Conservation (phyloP, 2,113 vertebrate genomes). For the Aplodontia rufa region DNA sequence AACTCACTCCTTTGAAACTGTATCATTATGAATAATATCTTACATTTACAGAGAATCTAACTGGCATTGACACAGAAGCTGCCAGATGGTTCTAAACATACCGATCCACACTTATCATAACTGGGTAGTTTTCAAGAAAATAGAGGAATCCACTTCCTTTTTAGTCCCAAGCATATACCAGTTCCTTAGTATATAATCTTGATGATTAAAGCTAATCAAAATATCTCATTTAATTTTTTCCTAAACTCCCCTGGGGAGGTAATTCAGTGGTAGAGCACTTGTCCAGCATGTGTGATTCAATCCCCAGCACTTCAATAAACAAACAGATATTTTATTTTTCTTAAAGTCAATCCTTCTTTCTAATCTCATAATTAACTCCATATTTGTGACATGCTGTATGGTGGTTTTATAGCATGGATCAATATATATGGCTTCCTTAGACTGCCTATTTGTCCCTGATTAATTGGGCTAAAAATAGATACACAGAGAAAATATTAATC, state of each 20-base stretch:
- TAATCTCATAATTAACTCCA: not conserved
- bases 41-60: not conserved
- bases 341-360: not conserved
- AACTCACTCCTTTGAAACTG: conserved; percentile 43
- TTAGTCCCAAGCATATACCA: not conserved
- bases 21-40: not conserved
- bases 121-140: conserved; percentile 18
- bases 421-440: not conserved
- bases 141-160: not conserved
- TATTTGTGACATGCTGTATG: not conserved
- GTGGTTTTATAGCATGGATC: not conserved
- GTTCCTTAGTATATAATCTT: not conserved
- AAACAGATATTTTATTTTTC: too few relatives aligned
- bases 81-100: not conserved
- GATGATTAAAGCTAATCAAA: not conserved
- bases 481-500: not conserved
- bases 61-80: not conserved
- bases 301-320: too few relatives aligned
- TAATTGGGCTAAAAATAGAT: not conserved
- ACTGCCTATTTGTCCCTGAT: not conserved
- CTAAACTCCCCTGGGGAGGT: too few relatives aligned
- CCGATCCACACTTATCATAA: not conserved
- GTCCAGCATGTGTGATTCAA: too few relatives aligned
- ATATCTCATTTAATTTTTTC: not conserved
- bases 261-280: too few relatives aligned